Evolutionary conservation across 2,888 invertebrate genomes (phyloP), one percentile per base, ranked within the genome.

Genomic region (Sisyra nigra): DNA sequence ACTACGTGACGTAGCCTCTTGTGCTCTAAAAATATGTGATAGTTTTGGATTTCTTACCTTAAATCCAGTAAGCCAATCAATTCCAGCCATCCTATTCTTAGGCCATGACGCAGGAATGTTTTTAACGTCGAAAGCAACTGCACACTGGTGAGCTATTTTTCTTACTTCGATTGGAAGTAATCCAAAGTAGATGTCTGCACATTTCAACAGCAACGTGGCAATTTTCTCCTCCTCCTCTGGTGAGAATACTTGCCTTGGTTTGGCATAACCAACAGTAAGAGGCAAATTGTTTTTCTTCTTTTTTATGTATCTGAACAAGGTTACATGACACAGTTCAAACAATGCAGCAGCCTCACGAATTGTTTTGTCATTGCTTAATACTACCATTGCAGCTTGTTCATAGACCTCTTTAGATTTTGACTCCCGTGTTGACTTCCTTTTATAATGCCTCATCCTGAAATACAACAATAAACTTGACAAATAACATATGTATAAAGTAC

Each of bases 1-100:
- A 9, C 41, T 19, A 33, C 31, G 31, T 15, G 13, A 29, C 14
- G 34, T 44, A 11, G 40, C 44, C 31, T 44, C 41, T 10, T 33
- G 40, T 11, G 36, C 42, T 19, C 34, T 8, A 9, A 30, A 9
- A 30, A n/a, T n/a, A n/a, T n/a, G n/a, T n/a, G 40, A 40, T 11
- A 40, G 14, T 8, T 29, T 7, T 10, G 29, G 29, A 29, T 40
- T 40, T 40, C 30, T 24, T 24, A n/a, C 11, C 14, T 29, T 10
- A 13, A 40, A 40, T 29, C 7, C 6, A 13, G 19, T 30, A 9
- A 40, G 13, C 29, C 30, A 40, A 24, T 40, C 40, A n/a, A 13
- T 9, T 7, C 40, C 40, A 29, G 40, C 30, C 29, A 24, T 29
- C 8, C 29, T 29, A 15, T 40, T 40, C 9, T 24, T 40, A 40